Evolutionary conservation across 2,113 vertebrate genomes (phyloP).

Genomic region (Lampris megalopsis): DNA sequence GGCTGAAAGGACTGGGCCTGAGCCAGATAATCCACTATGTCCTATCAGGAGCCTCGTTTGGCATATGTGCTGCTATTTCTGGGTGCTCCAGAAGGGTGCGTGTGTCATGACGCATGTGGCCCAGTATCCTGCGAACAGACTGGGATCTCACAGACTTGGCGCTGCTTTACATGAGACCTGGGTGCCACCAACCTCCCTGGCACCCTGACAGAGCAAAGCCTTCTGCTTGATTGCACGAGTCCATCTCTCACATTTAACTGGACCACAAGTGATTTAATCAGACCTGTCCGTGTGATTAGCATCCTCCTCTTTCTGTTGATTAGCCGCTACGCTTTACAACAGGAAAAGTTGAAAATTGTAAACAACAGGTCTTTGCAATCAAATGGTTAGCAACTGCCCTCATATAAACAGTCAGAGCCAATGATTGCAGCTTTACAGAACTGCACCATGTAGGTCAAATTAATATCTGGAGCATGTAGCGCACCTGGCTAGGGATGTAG

Average conservation of each 20-base stretch:
- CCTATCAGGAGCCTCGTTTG: slow-evolving; percentile 35
- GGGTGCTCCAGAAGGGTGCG: slow-evolving; percentile 38
- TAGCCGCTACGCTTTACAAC: slow-evolving; percentile 35
- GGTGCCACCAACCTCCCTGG: slow-evolving; percentile 3
- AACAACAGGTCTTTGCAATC: slow-evolving; percentile 41
- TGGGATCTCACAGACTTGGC: slow-evolving; percentile 29
- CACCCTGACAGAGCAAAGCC: slow-evolving; percentile 6
- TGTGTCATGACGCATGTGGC: slow-evolving; percentile 62
- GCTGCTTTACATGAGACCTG: slow-evolving; percentile 28
- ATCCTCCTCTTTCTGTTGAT: background rate
- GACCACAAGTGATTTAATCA: too few relatives aligned
- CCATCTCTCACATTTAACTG: background rate
- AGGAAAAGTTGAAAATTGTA: slow-evolving; percentile 25
- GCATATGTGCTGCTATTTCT: slow-evolving; percentile 74
- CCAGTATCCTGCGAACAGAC: slow-evolving; percentile 34
- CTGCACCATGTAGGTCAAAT: slow-evolving; percentile 18
- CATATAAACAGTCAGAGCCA: slow-evolving; percentile 40
- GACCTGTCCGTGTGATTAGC: slow-evolving; percentile 11
- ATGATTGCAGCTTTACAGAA: slow-evolving; percentile 41
- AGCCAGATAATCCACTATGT: slow-evolving; percentile 43
- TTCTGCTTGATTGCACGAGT: background rate
- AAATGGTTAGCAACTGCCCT: slow-evolving; percentile 43
- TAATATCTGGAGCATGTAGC: slow-evolving; percentile 35
- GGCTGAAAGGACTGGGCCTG: slow-evolving; percentile 38
- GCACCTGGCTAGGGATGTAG: slow-evolving; percentile 8